Evolutionary conservation across 2,113 vertebrate species (phyloP).

Genomic region (Megaleporinus macrocephalus): DNA sequence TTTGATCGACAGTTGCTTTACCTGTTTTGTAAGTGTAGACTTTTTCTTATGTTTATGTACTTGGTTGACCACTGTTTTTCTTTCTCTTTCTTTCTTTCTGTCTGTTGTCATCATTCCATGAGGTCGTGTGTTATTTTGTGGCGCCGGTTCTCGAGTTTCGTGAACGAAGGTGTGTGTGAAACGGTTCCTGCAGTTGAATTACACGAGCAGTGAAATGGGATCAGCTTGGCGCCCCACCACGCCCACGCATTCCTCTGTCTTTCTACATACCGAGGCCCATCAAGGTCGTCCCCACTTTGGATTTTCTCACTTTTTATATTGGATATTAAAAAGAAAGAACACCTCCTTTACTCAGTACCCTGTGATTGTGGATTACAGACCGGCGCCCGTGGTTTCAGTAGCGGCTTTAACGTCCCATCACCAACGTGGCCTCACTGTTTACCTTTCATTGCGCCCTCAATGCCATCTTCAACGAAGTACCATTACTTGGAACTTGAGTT

Average conservation of each 20-base stretch:
- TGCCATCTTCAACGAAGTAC: no score
- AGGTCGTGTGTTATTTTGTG: not conserved
- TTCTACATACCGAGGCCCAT: not conserved
- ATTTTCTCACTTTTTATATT: not conserved
- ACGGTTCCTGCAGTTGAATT: not conserved
- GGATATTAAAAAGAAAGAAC: slow-evolving; percentile 28
- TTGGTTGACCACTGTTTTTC: no score
- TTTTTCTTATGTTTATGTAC: not conserved
- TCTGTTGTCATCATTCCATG: not conserved
- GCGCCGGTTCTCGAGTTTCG: not conserved
- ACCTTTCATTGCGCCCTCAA: no score
- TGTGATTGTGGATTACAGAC: not conserved
- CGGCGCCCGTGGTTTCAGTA: no score
- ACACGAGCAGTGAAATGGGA: not conserved
- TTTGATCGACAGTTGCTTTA: not conserved
- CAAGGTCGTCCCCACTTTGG: not conserved
- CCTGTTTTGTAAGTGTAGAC: not conserved
- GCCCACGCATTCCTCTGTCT: not conserved
- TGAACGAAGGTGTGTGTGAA: not conserved
- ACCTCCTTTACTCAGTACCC: slow-evolving; percentile 10
- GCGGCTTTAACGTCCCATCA: no score
- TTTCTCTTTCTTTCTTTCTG: not conserved
- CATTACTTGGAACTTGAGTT: no score
- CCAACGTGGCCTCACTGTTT: no score
- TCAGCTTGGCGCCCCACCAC: not conserved